Conservation (phyloP, 2,797 vertebrate genomes). For the Cynodonichthys magdalenae region DNA sequence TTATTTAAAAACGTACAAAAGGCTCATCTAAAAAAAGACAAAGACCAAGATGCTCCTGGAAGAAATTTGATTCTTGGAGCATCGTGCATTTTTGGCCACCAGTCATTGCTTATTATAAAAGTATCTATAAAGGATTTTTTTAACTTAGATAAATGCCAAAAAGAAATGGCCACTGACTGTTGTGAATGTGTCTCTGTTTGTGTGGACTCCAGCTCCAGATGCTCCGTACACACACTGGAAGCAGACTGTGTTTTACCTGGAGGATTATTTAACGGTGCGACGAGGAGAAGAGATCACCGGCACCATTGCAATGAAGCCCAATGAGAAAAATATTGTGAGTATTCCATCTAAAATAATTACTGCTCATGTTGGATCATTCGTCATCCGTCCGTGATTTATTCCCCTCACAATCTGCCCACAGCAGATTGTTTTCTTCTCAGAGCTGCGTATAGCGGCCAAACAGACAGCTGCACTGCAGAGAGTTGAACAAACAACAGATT, state of each 20-base stretch:
- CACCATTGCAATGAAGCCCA: slow-evolving; percentile 94
- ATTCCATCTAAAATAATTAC: neutral
- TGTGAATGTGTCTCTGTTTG: slow-evolving; percentile 11
- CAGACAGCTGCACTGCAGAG: slow-evolving; percentile 25
- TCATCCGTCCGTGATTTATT: neutral
- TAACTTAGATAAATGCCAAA: too few relatives aligned
- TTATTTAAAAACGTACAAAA: slow-evolving; percentile 41
- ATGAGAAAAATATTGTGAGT: slow-evolving; percentile 96
- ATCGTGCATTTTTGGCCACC: too few relatives aligned
- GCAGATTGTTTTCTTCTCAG: slow-evolving; percentile 33
- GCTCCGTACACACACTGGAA: slow-evolving; percentile 98
- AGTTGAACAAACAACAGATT: slow-evolving; percentile 50
- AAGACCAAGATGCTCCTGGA: slow-evolving; percentile 13
- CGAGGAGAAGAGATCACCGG: slow-evolving; percentile 94
- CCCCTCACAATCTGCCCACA: slow-evolving; percentile 15
- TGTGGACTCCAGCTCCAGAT: slow-evolving; percentile 86
- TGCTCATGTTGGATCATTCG: neutral
- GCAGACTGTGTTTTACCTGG: slow-evolving; percentile 98
- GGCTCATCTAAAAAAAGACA: slow-evolving; percentile 21
- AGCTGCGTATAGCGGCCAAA: slow-evolving; percentile 13
- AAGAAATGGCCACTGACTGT: too few relatives aligned
- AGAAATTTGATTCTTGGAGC: slow-evolving; percentile 39
- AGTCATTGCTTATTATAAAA: too few relatives aligned
- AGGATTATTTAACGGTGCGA: slow-evolving; percentile 95
- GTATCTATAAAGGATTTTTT: too few relatives aligned